Base-by-base conservation (phyloP, 2,888 invertebrate genomes). In the Rosalia funebris region DNA sequence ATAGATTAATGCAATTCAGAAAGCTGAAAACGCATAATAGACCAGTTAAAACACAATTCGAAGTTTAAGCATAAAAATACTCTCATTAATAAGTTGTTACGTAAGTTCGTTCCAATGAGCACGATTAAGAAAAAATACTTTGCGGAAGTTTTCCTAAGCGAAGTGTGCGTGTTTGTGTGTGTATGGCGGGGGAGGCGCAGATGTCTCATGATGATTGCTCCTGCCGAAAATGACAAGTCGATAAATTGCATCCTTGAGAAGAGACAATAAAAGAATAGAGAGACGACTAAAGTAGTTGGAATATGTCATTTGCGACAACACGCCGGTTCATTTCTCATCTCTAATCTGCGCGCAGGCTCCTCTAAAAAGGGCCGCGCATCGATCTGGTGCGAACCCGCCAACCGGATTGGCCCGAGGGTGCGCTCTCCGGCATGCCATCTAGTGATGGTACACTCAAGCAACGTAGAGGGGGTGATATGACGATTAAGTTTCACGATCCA, bases 351-450 rank as follows among this genome's bases (percentile, higher is more conserved):
- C 44, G 57, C 50, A 44, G 25, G 10, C 48, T 25, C 57, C 16
- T 32, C 44, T 36, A 48, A 45, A 12, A 25, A 32, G 44, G 44
- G 34, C 41, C 32, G 2, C 31, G n/a, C 44, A 55, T 65, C 60
- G 60, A 65, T 65, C 56, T 41, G n/a, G 48, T 60, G 44, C 57
- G 44, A 55, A 67, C 46, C 45, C 54, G 50, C 20, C n/a, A 53
- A 32, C 47, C 63, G 71, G 69, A 78, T 76, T 76, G 77, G 78
- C 69, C 65, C 65, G 66, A 65, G 62, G 63, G 68, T 60, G 78
- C 77, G 76, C 75, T 66, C 62, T 72, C 63, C 44, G 57, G 59
- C 65, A 65, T 74, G 77, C 78, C 75, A 78, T 79, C 78, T 79
- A 76, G 74, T 71, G 64, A 32, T 50, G 50, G 42, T 41, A 60